Evolutionary conservation across 2,113 vertebrate genomes (phyloP), one percentile per base, ranked within the genome.

Genomic region (Anarhynchus alexandrinus): DNA sequence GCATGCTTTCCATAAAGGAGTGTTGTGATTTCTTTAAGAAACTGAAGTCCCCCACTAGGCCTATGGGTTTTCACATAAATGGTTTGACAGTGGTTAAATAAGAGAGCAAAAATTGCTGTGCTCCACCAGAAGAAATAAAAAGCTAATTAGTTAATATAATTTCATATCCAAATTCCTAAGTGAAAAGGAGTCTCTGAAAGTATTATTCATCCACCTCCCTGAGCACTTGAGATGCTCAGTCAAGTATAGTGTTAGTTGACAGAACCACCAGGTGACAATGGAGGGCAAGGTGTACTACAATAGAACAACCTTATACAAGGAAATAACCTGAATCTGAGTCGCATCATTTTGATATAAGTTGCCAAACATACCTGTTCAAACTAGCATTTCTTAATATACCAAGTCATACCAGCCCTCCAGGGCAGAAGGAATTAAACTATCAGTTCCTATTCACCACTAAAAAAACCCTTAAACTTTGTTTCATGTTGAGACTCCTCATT

Each of bases 401-500:
- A 86, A 90, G 43, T 57, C 47, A 71, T 64, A 61, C 23, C 40
- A 93, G 22, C 69, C 72, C 92, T 81, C 36, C 52, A 65, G 72
- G 88, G 86, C 65, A 93, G 32, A 90, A 92, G 32, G 77, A 86
- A 92, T 90, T 92, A 93, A 94, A 84, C 49, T 76, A 88, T 89
- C 83, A 57, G 52, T 71, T 91, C 73, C 86, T 84, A 76, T 45
- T 72, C 72, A 79, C 65, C 70, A 61, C 73, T 70, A 49, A 79
- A 89, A 83, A 93, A 92, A 12, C 15, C 34, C n/a, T 89, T 74
- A 79, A 92, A 84, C 9, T 86, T 71, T 51, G 13, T 78, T 95
- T 85, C 94, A 54, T 82, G 91, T 69, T 79, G 77, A 92, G 88
- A 87, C 92, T 72, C 38, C 57, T 78, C 69, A 26, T 69, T 69